phyloP scores from a whole-genome alignment of 2,113 vertebrate species.

The Crocuta crocuta region DNA sequence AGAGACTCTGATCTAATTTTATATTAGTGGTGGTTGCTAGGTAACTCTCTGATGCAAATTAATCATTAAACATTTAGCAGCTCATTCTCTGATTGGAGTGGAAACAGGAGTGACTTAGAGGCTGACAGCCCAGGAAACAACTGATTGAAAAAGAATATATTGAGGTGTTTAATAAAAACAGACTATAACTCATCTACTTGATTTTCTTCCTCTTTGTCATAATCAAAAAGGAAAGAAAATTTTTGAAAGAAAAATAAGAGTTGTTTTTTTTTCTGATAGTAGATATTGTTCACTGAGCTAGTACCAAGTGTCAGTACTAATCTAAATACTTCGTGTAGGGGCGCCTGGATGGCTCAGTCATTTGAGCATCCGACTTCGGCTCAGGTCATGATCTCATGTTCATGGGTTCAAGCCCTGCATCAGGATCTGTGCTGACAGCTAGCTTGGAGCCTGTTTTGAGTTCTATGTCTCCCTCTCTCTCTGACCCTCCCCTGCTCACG shows the following conservation, averaged over 20 bases:
- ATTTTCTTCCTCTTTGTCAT: conserved; percentile 71
- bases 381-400: too few relatives aligned
- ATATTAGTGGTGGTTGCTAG: conserved; percentile 77
- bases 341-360: too few relatives aligned
- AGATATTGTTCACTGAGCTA: not conserved
- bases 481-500: too few relatives aligned
- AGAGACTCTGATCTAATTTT: conserved; percentile 68
- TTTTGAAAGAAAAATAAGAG: not conserved
- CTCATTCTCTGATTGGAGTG: conserved; percentile 60
- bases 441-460: too few relatives aligned
- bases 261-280: not conserved
- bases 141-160: conserved; percentile 41
- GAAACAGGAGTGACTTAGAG: conserved; percentile 54
- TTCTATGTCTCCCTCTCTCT: too few relatives aligned
- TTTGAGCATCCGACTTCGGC: too few relatives aligned
- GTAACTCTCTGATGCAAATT: conserved; percentile 75
- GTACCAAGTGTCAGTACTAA: not conserved
- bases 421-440: too few relatives aligned
- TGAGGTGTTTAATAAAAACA: conserved; percentile 72
- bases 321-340: not conserved
- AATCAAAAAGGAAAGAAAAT: conserved; percentile 56
- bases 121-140: conserved; percentile 31
- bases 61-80: conserved; percentile 70
- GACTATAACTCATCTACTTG: conserved; percentile 73
- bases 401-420: too few relatives aligned